Evolutionary conservation across 2,113 vertebrate genomes (phyloP).

Genomic region (Plotosus lineatus): DNA sequence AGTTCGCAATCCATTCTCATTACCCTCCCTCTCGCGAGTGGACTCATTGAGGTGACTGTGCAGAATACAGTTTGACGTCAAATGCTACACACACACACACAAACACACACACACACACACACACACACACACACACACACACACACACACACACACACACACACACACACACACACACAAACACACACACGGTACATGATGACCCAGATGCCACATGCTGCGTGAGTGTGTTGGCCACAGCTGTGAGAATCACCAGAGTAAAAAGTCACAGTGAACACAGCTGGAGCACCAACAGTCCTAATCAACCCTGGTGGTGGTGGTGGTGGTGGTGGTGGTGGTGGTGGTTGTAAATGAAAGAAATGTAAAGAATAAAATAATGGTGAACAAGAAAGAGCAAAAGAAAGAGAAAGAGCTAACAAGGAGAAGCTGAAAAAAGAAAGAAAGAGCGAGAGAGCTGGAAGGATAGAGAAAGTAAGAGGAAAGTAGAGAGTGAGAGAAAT

Average conservation of each 20-base stretch:
- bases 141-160: too few species aligned
- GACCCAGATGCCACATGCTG: slow-evolving; percentile 58
- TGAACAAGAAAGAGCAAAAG: too few species aligned
- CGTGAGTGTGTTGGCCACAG: slow-evolving; percentile 53
- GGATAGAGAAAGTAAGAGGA: neutral
- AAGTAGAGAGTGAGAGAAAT: neutral
- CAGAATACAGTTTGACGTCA: slow-evolving; percentile 28
- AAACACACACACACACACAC: neutral
- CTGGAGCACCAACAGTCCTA: slow-evolving; percentile 46
- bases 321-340: too few species aligned
- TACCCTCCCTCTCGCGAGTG: slow-evolving; percentile 11
- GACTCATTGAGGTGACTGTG: slow-evolving; percentile 14
- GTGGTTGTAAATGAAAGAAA: neutral
- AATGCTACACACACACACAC: slow-evolving; percentile 15
- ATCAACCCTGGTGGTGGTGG: slow-evolving; percentile 31
- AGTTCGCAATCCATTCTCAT: slow-evolving; percentile 32
- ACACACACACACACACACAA: slow-evolving; percentile 18
- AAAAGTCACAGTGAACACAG: slow-evolving; percentile 57
- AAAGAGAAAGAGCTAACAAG: neutral
- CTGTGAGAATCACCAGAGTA: slow-evolving; percentile 53
- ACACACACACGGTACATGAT: slow-evolving; percentile 38
- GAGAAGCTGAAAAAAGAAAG: neutral
- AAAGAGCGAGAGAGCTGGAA: neutral
- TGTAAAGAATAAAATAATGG: too few species aligned
- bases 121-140: neutral